These are phyloP conservation scores for Pecten maximus DNA, from an alignment of 2,888 invertebrate genomes.

Conservation along the genomic window DNA sequence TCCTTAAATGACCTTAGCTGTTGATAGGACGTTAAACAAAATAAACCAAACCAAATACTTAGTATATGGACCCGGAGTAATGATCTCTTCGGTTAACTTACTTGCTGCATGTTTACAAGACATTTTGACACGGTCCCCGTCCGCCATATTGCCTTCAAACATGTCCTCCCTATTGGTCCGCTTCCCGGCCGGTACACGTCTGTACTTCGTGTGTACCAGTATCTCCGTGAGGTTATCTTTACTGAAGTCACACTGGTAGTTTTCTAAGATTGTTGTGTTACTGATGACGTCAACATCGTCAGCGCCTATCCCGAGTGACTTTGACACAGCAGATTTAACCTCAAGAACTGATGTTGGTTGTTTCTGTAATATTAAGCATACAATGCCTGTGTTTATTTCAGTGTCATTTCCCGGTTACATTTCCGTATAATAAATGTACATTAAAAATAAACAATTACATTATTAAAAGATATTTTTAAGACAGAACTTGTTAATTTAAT, in stretches of 20 bases:
- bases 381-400: too few relatives aligned
- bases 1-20: too few relatives aligned
- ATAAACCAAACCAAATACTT: too few relatives aligned
- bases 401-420: too few relatives aligned
- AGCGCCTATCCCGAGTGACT: background rate
- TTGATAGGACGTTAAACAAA: too few relatives aligned
- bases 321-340: background rate
- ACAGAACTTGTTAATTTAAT: too few relatives aligned
- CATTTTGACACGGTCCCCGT: background rate
- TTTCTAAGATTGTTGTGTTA: background rate
- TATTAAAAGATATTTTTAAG: too few relatives aligned
- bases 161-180: background rate
- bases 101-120: conserved; percentile 7
- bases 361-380: background rate
- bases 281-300: background rate
- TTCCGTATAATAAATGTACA: too few relatives aligned
- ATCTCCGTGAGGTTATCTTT: background rate
- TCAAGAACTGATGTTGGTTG: background rate
- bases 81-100: background rate
- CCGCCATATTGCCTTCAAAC: background rate
- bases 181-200: background rate
- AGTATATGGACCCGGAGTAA: too few relatives aligned
- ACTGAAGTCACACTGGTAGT: background rate
- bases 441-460: too few relatives aligned
- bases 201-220: background rate